phyloP scores from a whole-genome alignment of 1,140 invertebrate species.

The Drosophila sturtevanti region DNA sequence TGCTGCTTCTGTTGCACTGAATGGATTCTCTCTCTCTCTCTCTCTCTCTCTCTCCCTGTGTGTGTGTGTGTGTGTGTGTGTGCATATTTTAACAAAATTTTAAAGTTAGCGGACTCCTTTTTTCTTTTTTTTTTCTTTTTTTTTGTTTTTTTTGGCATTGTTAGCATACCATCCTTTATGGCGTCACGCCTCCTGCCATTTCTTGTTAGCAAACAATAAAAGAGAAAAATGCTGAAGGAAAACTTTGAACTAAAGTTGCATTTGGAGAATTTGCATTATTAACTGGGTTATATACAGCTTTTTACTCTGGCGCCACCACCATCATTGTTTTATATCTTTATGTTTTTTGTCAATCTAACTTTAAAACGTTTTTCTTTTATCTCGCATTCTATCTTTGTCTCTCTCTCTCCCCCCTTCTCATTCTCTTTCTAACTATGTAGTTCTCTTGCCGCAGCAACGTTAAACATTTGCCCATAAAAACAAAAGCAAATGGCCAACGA shows the following conservation, averaged over 20 bases:
- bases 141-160: constrained; percentile 20
- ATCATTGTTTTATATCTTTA: constrained; percentile 26
- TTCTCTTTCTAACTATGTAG: no score
- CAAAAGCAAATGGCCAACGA: constrained; percentile 23
- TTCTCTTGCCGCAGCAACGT: background rate
- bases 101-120: constrained; percentile 30
- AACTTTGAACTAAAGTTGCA: constrained; percentile 10
- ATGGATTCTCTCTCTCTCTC: no score
- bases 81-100: constrained; percentile 39
- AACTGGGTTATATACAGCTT: background rate
- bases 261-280: constrained; percentile 14
- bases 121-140: constrained; percentile 11
- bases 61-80: constrained; percentile 6
- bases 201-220: constrained; percentile 1
- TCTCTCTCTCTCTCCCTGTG: background rate
- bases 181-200: background rate
- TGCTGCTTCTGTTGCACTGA: no score
- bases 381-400: background rate
- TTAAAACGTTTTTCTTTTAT: constrained; percentile 34
- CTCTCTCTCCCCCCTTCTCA: no score
- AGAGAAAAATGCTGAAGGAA: background rate
- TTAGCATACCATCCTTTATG: background rate
- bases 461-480: constrained; percentile 19
- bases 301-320: background rate
- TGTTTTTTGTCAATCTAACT: constrained; percentile 45